Conservation (phyloP, 2,888 invertebrate species). For the Cremastinae sp. region DNA sequence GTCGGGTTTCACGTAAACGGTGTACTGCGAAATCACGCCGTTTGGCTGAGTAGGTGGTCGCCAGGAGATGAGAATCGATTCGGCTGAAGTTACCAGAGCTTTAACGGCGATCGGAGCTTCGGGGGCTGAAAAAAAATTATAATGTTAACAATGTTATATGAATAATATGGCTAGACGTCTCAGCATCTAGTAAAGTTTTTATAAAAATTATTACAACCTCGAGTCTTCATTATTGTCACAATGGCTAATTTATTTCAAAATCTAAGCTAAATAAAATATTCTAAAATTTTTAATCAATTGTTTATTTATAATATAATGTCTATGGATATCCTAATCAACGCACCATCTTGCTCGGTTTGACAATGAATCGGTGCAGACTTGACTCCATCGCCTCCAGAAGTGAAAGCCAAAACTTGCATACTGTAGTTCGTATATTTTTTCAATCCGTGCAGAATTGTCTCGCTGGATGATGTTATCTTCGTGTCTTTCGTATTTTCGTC, state of each 20-base stretch:
- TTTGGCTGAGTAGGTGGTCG: conserved; percentile 95
- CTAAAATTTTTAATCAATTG: too few relatives aligned
- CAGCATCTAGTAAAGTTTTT: too few relatives aligned
- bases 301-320: conserved; percentile 17
- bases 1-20: conserved; percentile 92
- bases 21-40: conserved; percentile 95
- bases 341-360: conserved; percentile 97
- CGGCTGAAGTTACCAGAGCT: conserved; percentile 94
- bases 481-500: conserved; percentile 95
- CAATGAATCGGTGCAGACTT: conserved; percentile 93
- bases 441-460: conserved; percentile 95
- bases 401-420: conserved; percentile 97
- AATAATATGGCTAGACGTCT: too few relatives aligned
- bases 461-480: conserved; percentile 94
- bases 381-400: conserved; percentile 97
- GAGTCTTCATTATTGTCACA: too few relatives aligned
- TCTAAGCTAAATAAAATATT: too few relatives aligned
- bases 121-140: conserved; percentile 85
- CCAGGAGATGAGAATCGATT: conserved; percentile 96
- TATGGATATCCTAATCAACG: conserved; percentile 66
- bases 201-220: too few relatives aligned
- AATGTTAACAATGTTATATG: not conserved
- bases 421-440: conserved; percentile 98
- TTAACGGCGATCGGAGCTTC: conserved; percentile 96
- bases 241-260: too few relatives aligned